Base-by-base conservation (phyloP, 2,888 invertebrate genomes). In the Dynastes grantii region DNA sequence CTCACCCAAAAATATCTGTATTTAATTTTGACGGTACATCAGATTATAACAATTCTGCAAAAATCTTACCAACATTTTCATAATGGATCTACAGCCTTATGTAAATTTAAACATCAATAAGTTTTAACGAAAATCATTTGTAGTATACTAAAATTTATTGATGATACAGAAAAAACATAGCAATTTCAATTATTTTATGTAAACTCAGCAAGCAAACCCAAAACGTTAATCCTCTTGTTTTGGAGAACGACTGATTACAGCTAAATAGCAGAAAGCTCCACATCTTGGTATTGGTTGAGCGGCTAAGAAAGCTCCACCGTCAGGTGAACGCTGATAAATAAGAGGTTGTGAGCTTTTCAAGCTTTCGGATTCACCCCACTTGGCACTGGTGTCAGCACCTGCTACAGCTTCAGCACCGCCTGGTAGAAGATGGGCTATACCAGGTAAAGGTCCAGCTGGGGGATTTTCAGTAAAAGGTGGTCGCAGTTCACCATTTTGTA, bases 191-290 rank as follows among this genome's bases (percentile, higher is more conserved):
- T 58, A 4, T 22, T 22, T 58, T 9, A 58, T 22, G 16, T 16
- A 27, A 16, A 58, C 0, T 22, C 16, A 58, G 22, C 2, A 22
- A 55, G 22, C 16, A 22, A 22, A 58, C 6, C 2, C 5, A 8
- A 4, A 16, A 58, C 22, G 6, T 58, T 67, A 79, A 67, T 77
- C 55, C 5, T 76, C 67, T 11, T 49, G 9, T 68, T 77, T 81
- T 37, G 76, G 58, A n/a, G 84, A 81, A 78, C 83, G 84, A 80
- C 86, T 88, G 4, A 91, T 89, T 37, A 92, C 91, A 4, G 91
- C 91, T 68, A 92, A 86, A 83, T 92, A 92, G 84, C 91, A 91
- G 85, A 92, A 92, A 0, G 91, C 91, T 1, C 91, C 91, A 84
- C 91, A 91, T 81, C 90, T 87, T 1, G 91, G 92, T 3, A 91